Evolutionary conservation across 2,797 vertebrate species (phyloP).

Genomic region (Hoplostethus mediterraneus): DNA sequence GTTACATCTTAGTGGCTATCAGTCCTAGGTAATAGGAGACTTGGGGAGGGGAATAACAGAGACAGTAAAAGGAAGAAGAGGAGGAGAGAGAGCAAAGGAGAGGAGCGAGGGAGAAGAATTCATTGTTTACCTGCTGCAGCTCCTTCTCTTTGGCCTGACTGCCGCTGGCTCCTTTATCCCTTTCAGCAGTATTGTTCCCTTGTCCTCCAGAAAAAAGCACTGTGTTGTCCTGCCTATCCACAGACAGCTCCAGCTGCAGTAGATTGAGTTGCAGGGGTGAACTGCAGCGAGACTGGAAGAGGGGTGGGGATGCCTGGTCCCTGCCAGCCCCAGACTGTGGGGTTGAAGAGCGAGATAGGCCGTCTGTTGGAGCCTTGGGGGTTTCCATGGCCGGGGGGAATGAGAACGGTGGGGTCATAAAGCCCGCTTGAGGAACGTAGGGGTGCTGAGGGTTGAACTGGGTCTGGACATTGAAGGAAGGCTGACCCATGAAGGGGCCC

Average conservation of each 20-base stretch:
- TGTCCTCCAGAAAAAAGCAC: slow-evolving; percentile 67
- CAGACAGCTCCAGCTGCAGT: slow-evolving; percentile 91
- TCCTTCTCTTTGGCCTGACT: slow-evolving; percentile 71
- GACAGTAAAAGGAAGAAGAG: background rate
- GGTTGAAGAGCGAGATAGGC: slow-evolving; percentile 84
- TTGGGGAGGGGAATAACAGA: background rate
- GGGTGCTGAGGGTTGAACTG: slow-evolving; percentile 71
- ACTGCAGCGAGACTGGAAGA: slow-evolving; percentile 95
- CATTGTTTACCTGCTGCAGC: slow-evolving; percentile 78
- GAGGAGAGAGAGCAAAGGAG: background rate
- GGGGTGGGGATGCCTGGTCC: slow-evolving; percentile 83
- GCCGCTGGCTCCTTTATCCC: slow-evolving; percentile 64
- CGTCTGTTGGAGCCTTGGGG: slow-evolving; percentile 73
- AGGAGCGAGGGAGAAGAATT: background rate
- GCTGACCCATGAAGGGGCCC: slow-evolving; percentile 64
- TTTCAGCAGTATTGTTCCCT: slow-evolving; percentile 46
- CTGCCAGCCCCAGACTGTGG: slow-evolving; percentile 77
- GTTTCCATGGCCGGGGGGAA: slow-evolving; percentile 71
- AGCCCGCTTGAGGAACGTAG: slow-evolving; percentile 70
- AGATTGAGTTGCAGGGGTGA: slow-evolving; percentile 94
- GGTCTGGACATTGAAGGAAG: slow-evolving; percentile 71
- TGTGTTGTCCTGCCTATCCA: slow-evolving; percentile 78
- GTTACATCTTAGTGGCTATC: slow-evolving; percentile 5
- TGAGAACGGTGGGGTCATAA: slow-evolving; percentile 73
- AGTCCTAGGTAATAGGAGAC: slow-evolving; percentile 16